Evolutionary conservation across 1,140 invertebrate genomes (phyloP).

Genomic region (Achatina immaculata): DNA sequence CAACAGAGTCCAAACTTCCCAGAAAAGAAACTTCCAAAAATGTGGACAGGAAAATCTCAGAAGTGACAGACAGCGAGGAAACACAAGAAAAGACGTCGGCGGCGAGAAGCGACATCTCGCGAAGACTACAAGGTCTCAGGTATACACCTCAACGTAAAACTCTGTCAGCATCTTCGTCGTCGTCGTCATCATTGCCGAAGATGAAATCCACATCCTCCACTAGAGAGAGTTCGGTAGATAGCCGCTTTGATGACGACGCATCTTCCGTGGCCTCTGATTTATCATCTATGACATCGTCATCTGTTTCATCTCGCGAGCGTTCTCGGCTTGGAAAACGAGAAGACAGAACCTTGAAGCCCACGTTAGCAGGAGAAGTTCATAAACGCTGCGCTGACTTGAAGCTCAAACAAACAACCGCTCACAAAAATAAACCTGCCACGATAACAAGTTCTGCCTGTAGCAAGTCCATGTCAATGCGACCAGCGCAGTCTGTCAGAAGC

Average conservation of each 20-base stretch:
- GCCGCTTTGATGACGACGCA: constrained; percentile 22
- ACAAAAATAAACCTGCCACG: background rate
- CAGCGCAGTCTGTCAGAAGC: background rate
- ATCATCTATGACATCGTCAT: background rate
- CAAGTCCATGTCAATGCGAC: background rate
- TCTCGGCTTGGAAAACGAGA: background rate
- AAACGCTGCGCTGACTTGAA: background rate
- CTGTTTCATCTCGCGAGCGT: background rate
- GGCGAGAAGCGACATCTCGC: background rate
- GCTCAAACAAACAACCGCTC: background rate
- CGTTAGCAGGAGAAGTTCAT: background rate
- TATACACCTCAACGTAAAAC: background rate
- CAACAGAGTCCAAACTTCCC: background rate
- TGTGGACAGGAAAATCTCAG: background rate
- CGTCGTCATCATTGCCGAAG: background rate
- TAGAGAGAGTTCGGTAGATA: constrained; percentile 23
- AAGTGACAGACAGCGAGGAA: background rate
- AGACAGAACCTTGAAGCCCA: background rate
- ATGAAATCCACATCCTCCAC: background rate
- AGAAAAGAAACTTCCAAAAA: background rate
- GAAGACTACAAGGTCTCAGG: background rate
- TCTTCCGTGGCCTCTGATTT: constrained; percentile 1
- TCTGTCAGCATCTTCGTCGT: background rate
- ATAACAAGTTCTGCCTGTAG: background rate
- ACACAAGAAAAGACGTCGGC: background rate